Conservation (phyloP, 2,113 vertebrate genomes). For the Oncorhynchus gorbuscha region DNA sequence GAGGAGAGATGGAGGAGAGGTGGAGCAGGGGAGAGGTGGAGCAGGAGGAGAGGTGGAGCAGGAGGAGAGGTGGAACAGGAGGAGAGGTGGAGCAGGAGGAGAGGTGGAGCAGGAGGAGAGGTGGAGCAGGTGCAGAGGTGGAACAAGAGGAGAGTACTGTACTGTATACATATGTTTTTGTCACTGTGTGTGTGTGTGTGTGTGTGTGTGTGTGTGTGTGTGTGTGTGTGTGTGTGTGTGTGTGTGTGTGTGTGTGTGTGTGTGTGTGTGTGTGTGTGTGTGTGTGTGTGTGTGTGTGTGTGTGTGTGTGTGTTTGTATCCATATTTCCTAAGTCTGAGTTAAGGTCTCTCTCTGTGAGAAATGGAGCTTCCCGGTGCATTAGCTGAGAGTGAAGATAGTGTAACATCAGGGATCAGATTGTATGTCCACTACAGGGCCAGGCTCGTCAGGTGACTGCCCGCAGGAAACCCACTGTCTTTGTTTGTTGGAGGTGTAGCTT, state of each 20-base stretch:
- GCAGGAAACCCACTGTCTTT: slow-evolving; percentile 49
- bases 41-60: no score
- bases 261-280: slow-evolving; percentile 50
- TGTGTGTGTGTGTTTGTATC: not conserved
- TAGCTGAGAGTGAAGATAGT: slow-evolving; percentile 38
- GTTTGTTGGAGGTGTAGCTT: slow-evolving; percentile 54
- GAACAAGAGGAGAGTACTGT: no score
- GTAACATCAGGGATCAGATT: slow-evolving; percentile 43
- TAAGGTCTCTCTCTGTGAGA: slow-evolving; percentile 14
- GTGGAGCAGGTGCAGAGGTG: no score
- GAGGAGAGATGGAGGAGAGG: no score
- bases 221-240: not conserved
- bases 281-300: slow-evolving; percentile 50
- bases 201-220: not conserved
- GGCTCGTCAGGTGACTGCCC: slow-evolving; percentile 47
- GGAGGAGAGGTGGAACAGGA: no score
- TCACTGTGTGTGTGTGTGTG: slow-evolving; percentile 34
- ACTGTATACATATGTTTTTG: slow-evolving; percentile 10
- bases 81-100: no score
- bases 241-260: not conserved
- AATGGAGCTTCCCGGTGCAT: slow-evolving; percentile 49
- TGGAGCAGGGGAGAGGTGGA: no score
- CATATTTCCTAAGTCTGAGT: slow-evolving; percentile 1
- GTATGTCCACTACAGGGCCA: slow-evolving; percentile 49
- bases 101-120: no score